Base-by-base conservation (phyloP, 2,888 invertebrate genomes). In the Sepioteuthis lessoniana region DNA sequence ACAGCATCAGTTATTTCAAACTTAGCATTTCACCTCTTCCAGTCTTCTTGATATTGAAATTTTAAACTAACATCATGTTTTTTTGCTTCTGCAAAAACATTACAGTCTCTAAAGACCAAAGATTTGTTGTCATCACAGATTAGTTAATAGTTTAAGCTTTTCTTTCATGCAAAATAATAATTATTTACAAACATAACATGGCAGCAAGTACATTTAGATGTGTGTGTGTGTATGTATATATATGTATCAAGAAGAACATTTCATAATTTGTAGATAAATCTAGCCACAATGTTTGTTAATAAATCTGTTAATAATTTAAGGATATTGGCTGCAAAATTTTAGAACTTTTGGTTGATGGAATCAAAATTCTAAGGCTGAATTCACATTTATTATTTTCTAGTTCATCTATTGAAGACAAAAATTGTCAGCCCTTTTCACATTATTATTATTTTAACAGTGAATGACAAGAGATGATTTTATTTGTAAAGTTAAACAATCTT, bases 201-300 rank as follows among this genome's bases (percentile, higher is more conserved):
- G 76, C 76, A 76, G 76, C n/a, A 76, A n/a, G 19, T 76, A 76
- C 76, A 76, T 76, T 35, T 76, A n/a, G n/a, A 35, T 76, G n/a
- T 76, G 76, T n/a, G 76, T 19, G 16, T n/a, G n/a, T 35, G 76
- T 35, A n/a, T 76, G 16, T 16, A 16, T 76, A 7, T 35, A 35
- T 55, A 35, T 76, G n/a, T 13, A 76, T 76, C n/a, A n/a, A n/a
- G n/a, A 76, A 76, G n/a, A 76, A 76, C n/a, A 76, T 76, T 76
- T 76, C n/a, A 76, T 76, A 76, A 76, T 76, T 25, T 76, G 76
- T 76, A 76, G n/a, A 35, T 76, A 76, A 76, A 25, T 35, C 76
- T 76, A 76, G 76, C 76, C 76, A 76, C 76, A 76, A 76, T 76
- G 76, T 76, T 76, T 76, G n/a, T 76, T 76, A 76, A 76, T 76